Evolutionary conservation across 2,113 vertebrate genomes (phyloP).

Genomic region (Plecturocebus donacophilus): DNA sequence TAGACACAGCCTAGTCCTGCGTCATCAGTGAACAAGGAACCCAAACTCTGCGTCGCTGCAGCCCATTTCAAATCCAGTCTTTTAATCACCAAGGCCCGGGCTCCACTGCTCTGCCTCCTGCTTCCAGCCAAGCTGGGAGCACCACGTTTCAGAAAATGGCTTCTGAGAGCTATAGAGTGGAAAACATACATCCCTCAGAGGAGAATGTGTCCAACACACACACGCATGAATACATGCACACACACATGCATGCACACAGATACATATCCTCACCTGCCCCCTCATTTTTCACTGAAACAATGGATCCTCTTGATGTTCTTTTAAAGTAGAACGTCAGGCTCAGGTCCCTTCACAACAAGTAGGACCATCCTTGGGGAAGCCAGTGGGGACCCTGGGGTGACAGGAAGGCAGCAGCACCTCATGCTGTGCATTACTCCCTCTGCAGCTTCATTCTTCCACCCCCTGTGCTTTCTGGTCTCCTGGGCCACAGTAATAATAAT

Average conservation of each 20-base stretch:
- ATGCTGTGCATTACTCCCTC: background rate
- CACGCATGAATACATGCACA: rapidly evolving
- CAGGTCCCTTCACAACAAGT: background rate
- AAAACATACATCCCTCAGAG: background rate
- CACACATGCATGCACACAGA: rapidly evolving
- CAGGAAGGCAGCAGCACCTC: background rate
- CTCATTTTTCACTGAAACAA: background rate
- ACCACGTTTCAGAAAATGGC: background rate
- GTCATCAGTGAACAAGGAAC: background rate
- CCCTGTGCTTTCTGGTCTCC: background rate
- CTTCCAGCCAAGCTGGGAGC: background rate
- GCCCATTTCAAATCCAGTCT: background rate
- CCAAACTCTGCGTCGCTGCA: rapidly evolving
- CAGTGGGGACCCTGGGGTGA: rapidly evolving
- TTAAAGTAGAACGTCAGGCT: background rate
- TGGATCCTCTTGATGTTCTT: background rate
- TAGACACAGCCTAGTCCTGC: background rate
- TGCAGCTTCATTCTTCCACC: rapidly evolving
- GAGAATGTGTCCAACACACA: background rate
- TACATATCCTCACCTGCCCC: background rate
- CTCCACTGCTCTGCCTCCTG: rapidly evolving
- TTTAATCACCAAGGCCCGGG: background rate
- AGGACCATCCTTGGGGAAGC: background rate
- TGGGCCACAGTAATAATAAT: background rate
- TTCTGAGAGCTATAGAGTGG: background rate